Evolutionary conservation across 2,797 vertebrate genomes (phyloP), one percentile per base, ranked within the genome.

Genomic region (Xenentodon cancila): DNA sequence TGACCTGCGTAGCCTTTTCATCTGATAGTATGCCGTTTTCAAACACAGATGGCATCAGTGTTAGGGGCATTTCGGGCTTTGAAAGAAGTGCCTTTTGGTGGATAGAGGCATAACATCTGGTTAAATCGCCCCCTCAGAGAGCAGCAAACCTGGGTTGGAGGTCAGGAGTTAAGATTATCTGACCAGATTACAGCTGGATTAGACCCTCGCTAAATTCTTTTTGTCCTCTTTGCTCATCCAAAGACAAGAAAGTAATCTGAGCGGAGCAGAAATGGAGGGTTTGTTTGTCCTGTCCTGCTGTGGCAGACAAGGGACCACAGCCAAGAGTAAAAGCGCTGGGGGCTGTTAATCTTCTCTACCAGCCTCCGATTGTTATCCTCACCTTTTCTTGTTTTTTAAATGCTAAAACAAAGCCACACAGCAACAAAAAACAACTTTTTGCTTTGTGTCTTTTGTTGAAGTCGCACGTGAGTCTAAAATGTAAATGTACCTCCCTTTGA

Each of bases 1-100:
- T 91, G 90, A 89, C 86, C 85, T 56, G 82, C 75, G 84, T 71
- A 66, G 75, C 75, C 88, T 86, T 86, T 84, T 89, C 71, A 88
- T 89, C 79, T 80, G 62, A 75, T 61, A 70, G 68, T 58, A 71
- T 77, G 79, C 84, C 87, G 89, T 88, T 91, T 90, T 72, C 82
- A 42, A 87, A 85, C 87, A 91, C 87, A 90, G 80, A 86, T 81
- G 12, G 15, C 56, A 50, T 65, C 82, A 87, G 82, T 92, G 73
- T 79, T 56, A 6, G 63, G 42, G 20, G 40, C 47, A 40, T 64
- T 81, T 16, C 5, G 60, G 76, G 68, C 69, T 79, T 75, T 51
- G 64, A 82, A 87, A 88, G 80, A 63, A 62, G 60, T 74, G 70
- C 59, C 64, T 25, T 60, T 60, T 80, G 37, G 68, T 50, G 55